Evolutionary conservation across 2,113 vertebrate genomes (phyloP), one percentile per base, ranked within the genome.

Genomic region (Zosterops lateralis): DNA sequence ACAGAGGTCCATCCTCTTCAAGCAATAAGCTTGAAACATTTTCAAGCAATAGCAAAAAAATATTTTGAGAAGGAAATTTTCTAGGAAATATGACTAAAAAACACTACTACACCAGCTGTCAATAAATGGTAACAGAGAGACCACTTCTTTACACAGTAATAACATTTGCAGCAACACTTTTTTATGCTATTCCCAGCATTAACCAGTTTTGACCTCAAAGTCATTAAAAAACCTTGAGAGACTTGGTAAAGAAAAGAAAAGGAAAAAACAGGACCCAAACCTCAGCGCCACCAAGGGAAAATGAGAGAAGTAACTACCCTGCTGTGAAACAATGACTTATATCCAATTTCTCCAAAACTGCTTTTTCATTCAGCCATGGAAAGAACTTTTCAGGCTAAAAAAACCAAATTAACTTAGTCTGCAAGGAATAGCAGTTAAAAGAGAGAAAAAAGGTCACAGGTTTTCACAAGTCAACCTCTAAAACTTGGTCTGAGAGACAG

Each of bases 271-370:
- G 15, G 65, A 29, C 5, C 28, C 5, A 75, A 68, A 82, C 28
- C 28, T 54, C 22, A 81, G 48, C 29, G 86, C 28, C 36, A 90
- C 48, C 62, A 84, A 92, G 57, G 36, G 56, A 56, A 64, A 91
- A 58, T 47, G 53, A 75, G 25, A 78, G 32, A 64, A 47, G 62
- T 36, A 87, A 78, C 25, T 72, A 67, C 34, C 89, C 58, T 89
- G 20, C 44, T 93, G 78, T 95, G 86, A 90, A 93, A 62, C 38
- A 81, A 88, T 84, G 42, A 56, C 54, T 94, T 89, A 34, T 15
- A 87, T 24, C n/a, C 83, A 75, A 92, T 93, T 88, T 93, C 56
- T 84, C 40, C 48, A 53, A 61, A 85, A 76, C 29, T 38, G 13
- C 47, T 86, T 88, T 87, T 88, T 81, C 72, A 53, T 88, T 87